Evolutionary conservation across 2,113 vertebrate species (phyloP).

Genomic region (Colossoma macropomum): DNA sequence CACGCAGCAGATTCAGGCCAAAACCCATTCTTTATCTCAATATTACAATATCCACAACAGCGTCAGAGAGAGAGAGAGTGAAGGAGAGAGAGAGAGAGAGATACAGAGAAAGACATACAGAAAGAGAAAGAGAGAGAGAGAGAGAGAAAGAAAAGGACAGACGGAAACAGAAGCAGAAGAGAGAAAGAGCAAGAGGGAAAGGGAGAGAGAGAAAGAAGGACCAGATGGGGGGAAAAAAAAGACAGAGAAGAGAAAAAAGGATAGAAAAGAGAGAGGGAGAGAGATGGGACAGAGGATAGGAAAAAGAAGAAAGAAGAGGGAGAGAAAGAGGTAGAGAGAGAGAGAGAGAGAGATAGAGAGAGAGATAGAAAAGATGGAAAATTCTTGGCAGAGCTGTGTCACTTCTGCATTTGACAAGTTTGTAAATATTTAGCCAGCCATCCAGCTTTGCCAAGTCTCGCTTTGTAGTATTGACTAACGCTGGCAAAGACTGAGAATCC

Average conservation of each 20-base stretch:
- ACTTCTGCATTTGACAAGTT: constrained; percentile 45
- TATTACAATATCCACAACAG: neutral
- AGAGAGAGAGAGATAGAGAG: neutral
- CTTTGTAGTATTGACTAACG: constrained; percentile 45
- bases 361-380: constrained; percentile 12
- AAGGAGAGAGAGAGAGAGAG: neutral
- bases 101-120: too few species aligned
- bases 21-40: neutral
- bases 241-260: too few species aligned
- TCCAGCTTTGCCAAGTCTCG: constrained; percentile 34
- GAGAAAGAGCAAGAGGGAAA: too few species aligned
- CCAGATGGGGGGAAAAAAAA: too few species aligned
- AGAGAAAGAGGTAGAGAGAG: too few species aligned
- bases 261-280: too few species aligned
- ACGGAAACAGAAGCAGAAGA: too few species aligned
- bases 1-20: neutral
- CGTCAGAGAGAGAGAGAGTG: neutral
- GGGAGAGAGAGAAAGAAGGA: too few species aligned
- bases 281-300: neutral
- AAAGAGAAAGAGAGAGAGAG: too few species aligned
- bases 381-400: constrained; percentile 24
- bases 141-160: too few species aligned
- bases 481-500: constrained; percentile 23
- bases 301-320: neutral
- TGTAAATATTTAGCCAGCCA: constrained; percentile 45